A percentile compares a stretch with the other conserved stretches of the same genome.
Evolutionary conservation across 1,140 invertebrate species (phyloP).

Genomic region (Calycopis cecrops): DNA sequence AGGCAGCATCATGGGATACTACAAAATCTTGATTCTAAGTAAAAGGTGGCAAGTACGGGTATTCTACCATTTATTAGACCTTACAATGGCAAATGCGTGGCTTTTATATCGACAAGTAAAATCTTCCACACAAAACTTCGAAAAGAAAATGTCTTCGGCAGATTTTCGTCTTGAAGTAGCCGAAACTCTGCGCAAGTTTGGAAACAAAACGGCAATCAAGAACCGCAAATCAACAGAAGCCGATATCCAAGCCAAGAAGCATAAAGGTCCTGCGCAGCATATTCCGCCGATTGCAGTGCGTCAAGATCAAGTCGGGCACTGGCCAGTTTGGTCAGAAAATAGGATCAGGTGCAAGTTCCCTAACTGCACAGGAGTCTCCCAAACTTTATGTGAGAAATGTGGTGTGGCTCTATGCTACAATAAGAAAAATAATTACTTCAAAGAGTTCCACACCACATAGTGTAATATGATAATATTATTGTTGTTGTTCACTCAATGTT

Average conservation of each 20-base stretch:
- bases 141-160: slow-evolving; percentile 20
- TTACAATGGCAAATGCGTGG: slow-evolving; percentile 38
- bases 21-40: slow-evolving; percentile 35
- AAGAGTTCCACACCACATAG: slow-evolving; percentile 26
- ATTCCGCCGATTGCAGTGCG: slow-evolving; percentile 35
- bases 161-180: slow-evolving; percentile 36
- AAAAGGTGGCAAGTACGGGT: slow-evolving; percentile 28
- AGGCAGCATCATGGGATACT: slow-evolving; percentile 36
- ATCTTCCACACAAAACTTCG: no score
- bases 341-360: slow-evolving; percentile 46
- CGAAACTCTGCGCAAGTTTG: slow-evolving; percentile 4
- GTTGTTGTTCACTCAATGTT: no score
- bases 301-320: slow-evolving; percentile 47
- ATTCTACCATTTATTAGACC: slow-evolving; percentile 33
- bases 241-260: slow-evolving; percentile 33
- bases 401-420: slow-evolving; percentile 36
- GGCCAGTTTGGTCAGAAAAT: slow-evolving; percentile 30
- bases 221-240: slow-evolving; percentile 28
- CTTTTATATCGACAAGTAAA: slow-evolving; percentile 33
- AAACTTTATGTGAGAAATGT: slow-evolving; percentile 41
- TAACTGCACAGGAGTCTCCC: slow-evolving; percentile 34
- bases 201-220: slow-evolving; percentile 23
- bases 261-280: slow-evolving; percentile 35
- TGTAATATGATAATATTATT: no score
- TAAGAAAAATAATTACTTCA: slow-evolving; percentile 42